A percentile compares a stretch with the other conserved stretches of the same genome.
These are phyloP conservation scores for Agrochola circellaris DNA, from an alignment of 2,888 invertebrate species.

Conservation along the genomic window DNA sequence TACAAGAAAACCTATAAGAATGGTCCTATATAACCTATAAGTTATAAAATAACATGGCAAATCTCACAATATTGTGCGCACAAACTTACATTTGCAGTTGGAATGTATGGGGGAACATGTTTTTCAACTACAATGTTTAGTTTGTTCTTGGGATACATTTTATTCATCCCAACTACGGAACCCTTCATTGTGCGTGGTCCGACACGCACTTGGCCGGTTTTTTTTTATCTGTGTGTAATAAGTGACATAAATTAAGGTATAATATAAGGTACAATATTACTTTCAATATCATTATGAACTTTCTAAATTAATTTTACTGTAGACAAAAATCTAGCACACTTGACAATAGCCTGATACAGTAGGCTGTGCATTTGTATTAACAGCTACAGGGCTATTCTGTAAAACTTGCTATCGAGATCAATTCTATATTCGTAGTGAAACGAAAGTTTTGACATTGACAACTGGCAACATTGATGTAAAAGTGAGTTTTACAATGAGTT, in stretches of 20 bases:
- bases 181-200: no score
- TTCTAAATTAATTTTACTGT: neutral
- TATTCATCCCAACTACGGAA: no score
- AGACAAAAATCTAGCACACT: neutral
- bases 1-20: no score
- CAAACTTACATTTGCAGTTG: no score
- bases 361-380: neutral
- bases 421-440: neutral
- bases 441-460: conserved; percentile 31
- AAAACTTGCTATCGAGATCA: conserved; percentile 25
- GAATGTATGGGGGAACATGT: no score
- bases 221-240: neutral
- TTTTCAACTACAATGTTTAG: no score
- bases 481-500: neutral
- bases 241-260: neutral
- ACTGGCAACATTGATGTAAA: neutral
- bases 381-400: neutral
- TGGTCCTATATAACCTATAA: no score
- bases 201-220: no score
- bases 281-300: neutral
- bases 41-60: no score
- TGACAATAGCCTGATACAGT: neutral
- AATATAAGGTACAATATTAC: no score
- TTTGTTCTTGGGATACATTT: no score
- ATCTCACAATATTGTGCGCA: no score